phyloP scores from a whole-genome alignment of 1,140 invertebrate species.

The Pemphigus obesinymphae region DNA sequence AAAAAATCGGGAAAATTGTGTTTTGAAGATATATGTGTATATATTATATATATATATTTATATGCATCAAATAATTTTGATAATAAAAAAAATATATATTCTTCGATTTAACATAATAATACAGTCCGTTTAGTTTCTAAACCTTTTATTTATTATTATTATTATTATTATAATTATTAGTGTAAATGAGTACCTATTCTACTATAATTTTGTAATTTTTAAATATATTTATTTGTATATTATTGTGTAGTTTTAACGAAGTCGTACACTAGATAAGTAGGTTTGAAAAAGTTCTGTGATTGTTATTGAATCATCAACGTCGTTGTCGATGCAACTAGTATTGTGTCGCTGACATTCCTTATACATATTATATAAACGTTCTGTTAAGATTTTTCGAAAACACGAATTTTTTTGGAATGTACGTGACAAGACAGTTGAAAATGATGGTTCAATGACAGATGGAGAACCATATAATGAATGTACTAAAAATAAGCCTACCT shows the following conservation, averaged over 20 bases:
- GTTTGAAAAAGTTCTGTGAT: neutral
- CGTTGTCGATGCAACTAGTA: neutral
- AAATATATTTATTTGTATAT: constrained; percentile 28
- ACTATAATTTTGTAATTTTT: constrained; percentile 33
- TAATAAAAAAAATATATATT: neutral
- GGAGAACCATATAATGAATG: neutral
- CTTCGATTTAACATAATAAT: neutral
- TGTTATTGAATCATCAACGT: neutral
- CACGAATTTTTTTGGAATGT: neutral
- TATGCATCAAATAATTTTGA: neutral
- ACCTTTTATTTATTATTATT: constrained; percentile 24
- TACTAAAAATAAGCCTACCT: constrained; percentile 31
- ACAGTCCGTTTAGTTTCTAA: constrained; percentile 1
- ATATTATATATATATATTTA: no score
- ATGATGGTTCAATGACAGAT: neutral
- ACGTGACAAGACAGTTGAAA: neutral
- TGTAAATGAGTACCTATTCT: constrained; percentile 25
- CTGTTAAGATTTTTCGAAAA: neutral
- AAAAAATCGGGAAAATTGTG: constrained; percentile 14
- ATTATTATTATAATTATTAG: constrained; percentile 13
- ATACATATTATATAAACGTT: neutral
- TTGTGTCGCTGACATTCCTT: neutral
- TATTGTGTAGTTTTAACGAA: constrained; percentile 19
- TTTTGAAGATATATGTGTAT: neutral
- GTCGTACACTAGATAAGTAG: constrained; percentile 32